Conservation (phyloP, 2,797 vertebrate genomes). For the Acanthurus lineatus region DNA sequence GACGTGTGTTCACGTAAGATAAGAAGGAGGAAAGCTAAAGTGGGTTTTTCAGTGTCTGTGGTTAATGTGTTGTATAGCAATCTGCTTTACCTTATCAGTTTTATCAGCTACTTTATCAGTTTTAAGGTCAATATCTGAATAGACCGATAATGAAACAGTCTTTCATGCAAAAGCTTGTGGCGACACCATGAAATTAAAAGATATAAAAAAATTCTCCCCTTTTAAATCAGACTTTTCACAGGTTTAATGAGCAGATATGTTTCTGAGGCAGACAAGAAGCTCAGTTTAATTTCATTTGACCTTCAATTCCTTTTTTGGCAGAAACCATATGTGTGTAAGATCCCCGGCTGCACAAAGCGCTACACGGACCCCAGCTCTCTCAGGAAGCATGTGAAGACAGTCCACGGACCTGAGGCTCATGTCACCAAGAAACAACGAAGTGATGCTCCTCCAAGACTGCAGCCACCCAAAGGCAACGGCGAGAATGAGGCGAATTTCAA, state of each 20-base stretch:
- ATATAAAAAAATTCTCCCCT: too few relatives aligned
- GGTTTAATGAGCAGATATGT: neutral
- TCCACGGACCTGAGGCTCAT: slow-evolving; percentile 97
- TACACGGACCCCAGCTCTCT: slow-evolving; percentile 99
- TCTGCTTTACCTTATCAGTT: too few relatives aligned
- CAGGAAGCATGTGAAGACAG: slow-evolving; percentile 98
- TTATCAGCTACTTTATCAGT: too few relatives aligned
- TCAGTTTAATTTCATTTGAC: neutral
- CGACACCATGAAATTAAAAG: neutral
- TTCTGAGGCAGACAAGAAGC: neutral
- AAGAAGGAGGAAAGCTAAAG: neutral
- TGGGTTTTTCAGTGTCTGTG: neutral
- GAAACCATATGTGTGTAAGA: slow-evolving; percentile 99
- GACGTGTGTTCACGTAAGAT: neutral
- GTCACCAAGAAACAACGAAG: slow-evolving; percentile 97
- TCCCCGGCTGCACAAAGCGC: slow-evolving; percentile 96
- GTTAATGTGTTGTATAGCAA: too few relatives aligned
- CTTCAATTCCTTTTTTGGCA: slow-evolving; percentile 65
- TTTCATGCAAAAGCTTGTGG: neutral
- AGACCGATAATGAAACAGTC: neutral
- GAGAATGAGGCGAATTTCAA: slow-evolving; percentile 90
- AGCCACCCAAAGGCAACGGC: slow-evolving; percentile 89
- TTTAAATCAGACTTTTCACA: neutral
- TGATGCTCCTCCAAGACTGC: slow-evolving; percentile 87
- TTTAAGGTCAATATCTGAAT: neutral